Evolutionary conservation across 1,140 invertebrate species (phyloP), one percentile per base, ranked within the genome.

Genomic region (Aphelinus atriplicis): DNA sequence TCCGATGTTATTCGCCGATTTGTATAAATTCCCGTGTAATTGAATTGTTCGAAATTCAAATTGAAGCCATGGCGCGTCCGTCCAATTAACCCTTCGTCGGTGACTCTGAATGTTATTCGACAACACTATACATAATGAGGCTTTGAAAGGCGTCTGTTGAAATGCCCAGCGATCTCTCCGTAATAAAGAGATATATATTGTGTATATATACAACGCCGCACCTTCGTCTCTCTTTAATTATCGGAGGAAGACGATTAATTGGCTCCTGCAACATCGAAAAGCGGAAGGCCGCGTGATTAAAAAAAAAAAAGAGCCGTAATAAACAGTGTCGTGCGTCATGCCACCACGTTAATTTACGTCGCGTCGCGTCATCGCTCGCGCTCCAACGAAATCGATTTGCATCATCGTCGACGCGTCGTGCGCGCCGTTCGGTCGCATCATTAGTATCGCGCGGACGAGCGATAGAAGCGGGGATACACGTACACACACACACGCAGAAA

Each of bases 311-410:
- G n/a, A 63, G 62, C 62, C 10, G 58, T 60, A 60, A 60, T 60
- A 60, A 60, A 60, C 26, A 26, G 26, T 26, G 26, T 26, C 26
- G 58, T 70, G 67, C 64, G 61, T 62, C 73, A 60, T 26, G 26
- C 51, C 56, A 65, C 65, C 69, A 69, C 67, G 73, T 57, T 63
- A 63, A 70, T 69, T 69, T 63, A 45, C 73, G 67, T 58, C 69
- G 50, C 60, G 26, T 26, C 26, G 26, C 26, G 26, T 26, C 26
- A 26, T 26, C 26, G 26, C 26, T 26, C 26, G 26, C 26, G 26
- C 26, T 26, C 26, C 51, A 53, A 53, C 4, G 4, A 53, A 53
- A 53, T 53, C 51, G 51, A 53, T 53, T 53, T 53, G 9, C 51
- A 53, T 53, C 51, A 53, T 6, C 73, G 62, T 45, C 73, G 48